Evolutionary conservation across 2,113 vertebrate genomes (phyloP).

Genomic region (Alaudala cheleensis): DNA sequence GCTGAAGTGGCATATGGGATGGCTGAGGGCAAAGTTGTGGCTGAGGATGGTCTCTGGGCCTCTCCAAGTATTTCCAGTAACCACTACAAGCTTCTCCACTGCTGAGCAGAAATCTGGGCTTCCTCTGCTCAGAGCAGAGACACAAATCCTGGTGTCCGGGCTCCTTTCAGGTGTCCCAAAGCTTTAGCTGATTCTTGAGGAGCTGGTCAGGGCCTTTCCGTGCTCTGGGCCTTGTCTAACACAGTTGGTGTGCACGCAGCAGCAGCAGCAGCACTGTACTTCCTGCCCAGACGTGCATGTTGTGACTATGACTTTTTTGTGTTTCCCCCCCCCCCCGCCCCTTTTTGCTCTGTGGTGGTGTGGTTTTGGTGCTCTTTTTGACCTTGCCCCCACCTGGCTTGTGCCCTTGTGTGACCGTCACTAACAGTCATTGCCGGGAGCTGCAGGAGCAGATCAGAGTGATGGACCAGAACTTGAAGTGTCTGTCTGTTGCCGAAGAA

Average conservation of each 20-base stretch:
- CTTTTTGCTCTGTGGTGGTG: slow-evolving; percentile 59
- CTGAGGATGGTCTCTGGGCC: background rate
- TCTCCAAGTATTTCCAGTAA: background rate
- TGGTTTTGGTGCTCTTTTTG: slow-evolving; percentile 70
- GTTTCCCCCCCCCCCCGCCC: background rate
- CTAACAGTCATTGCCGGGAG: slow-evolving; percentile 87
- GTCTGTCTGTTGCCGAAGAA: slow-evolving; percentile 88
- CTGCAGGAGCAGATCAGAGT: slow-evolving; percentile 88
- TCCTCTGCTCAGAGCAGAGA: background rate
- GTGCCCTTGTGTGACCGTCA: slow-evolving; percentile 69
- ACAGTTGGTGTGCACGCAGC: background rate
- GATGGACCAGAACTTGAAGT: slow-evolving; percentile 92
- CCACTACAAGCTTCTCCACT: background rate
- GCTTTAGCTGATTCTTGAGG: background rate
- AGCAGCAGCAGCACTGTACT: slow-evolving; percentile 5
- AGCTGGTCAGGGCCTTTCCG: background rate
- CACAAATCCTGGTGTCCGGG: background rate
- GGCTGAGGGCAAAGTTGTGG: background rate
- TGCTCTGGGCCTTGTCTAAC: slow-evolving; percentile 75
- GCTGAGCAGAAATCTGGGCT: background rate
- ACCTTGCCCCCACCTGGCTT: slow-evolving; percentile 69
- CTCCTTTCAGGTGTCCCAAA: background rate
- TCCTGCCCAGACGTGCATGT: slow-evolving; percentile 55
- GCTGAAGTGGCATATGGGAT: background rate
- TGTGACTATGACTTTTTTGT: slow-evolving; percentile 53